Base-by-base conservation (phyloP, 2,113 vertebrate genomes). In the Buteo buteo region DNA sequence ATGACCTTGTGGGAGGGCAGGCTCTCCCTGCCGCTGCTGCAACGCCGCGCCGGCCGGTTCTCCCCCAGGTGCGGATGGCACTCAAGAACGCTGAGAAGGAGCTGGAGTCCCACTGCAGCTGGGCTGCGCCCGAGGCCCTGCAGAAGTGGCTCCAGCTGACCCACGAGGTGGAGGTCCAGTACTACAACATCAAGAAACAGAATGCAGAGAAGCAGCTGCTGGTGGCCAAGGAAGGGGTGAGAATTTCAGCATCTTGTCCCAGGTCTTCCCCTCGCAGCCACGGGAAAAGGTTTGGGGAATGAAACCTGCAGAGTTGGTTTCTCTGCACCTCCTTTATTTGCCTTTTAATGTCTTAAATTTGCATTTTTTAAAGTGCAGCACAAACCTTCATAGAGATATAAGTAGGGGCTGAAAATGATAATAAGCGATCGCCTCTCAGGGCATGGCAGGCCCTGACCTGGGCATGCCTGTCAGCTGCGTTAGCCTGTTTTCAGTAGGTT, bases 141-240 rank as follows among this genome's bases (percentile, higher is more conserved):
- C 99, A 99, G 98, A 99, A 99, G 97, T 99, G 99, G 99, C 98
- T 99, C 92, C 99, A 99, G 98, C 98, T 99, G 95, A 99, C 99
- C 11, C 99, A 99, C 11, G 99, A 99, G 98, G 99, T 99, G 96
- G 99, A 99, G 97, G 99, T 99, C 47, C 99, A 99, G 96, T 99
- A 99, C 98, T 99, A 99, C 98, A 99, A 99, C 97, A 98, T 99
- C 98, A 99, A 99, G 98, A 99, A 99, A 70, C 99, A 99, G 91
- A 99, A 99, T 1, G 99, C 99, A 0, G 99, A 99, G 98, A 98
- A 98, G 80, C 99, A 99, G 97, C 99, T 99, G 78, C 98, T 99
- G 82, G 96, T 99, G 97, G 99, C 99, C 96, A 99, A 99, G 97
- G 99, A 99, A 82, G 99, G 99, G 99, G 99, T 99, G 92, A 98